Conservation (phyloP, 2,113 vertebrate genomes). For the Dissostichus mawsoni region DNA sequence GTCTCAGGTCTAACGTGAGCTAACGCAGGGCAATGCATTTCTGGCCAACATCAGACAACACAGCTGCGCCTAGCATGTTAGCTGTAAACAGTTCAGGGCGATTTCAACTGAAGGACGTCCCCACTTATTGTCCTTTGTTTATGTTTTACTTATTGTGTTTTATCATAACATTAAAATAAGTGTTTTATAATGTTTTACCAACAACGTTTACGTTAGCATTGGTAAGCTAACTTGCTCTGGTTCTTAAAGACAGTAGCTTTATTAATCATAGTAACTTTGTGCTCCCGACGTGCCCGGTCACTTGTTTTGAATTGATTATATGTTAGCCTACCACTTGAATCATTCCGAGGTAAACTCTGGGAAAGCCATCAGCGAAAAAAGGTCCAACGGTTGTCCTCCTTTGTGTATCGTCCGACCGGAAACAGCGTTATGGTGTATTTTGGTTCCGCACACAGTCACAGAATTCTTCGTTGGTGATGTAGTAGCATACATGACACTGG, state of each 20-base stretch:
- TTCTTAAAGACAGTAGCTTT: not conserved
- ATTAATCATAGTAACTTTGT: not conserved
- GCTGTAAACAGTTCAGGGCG: not conserved
- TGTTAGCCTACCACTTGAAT: not conserved
- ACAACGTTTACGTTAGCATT: not conserved
- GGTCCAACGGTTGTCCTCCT: not conserved
- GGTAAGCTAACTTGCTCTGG: slow-evolving; percentile 6
- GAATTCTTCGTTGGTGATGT: too few relatives aligned
- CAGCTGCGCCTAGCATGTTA: not conserved
- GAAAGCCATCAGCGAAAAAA: slow-evolving; percentile 56
- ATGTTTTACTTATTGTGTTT: rapidly evolving
- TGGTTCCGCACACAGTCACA: slow-evolving; percentile 37
- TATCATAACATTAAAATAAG: not conserved
- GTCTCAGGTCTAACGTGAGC: rapidly evolving
- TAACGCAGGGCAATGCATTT: slow-evolving; percentile 64
- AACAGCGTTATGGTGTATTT: not conserved
- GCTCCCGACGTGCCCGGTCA: not conserved
- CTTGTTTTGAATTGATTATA: not conserved
- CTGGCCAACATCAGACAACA: slow-evolving; percentile 56
- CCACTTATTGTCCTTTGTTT: not conserved
- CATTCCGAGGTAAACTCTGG: slow-evolving; percentile 49
- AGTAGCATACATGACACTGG: too few relatives aligned
- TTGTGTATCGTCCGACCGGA: slow-evolving; percentile 13
- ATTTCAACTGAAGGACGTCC: not conserved
- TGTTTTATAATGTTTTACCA: too few relatives aligned